A percentile compares a stretch with the other conserved stretches of the same genome.
Evolutionary conservation across 2,888 invertebrate species (phyloP).

Genomic region (Candidula unifasciata): DNA sequence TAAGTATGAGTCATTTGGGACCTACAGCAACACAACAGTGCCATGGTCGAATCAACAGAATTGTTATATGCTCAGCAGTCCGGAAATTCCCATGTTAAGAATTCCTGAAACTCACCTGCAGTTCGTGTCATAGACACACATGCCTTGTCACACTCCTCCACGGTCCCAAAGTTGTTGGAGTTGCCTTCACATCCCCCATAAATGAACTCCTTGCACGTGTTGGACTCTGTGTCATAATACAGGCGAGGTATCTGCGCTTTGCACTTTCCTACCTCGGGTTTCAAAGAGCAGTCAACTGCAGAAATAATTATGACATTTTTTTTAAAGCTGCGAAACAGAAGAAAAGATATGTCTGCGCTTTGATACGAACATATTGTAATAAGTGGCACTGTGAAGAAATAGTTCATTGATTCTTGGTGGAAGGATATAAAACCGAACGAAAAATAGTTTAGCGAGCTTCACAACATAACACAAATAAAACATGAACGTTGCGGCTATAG

Average conservation of each 20-base stretch:
- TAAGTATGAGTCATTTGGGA: no score
- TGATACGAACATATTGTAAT: not conserved
- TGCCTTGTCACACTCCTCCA: slow-evolving; percentile 87
- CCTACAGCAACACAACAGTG: no score
- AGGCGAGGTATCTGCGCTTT: slow-evolving; percentile 58
- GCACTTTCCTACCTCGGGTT: slow-evolving; percentile 21
- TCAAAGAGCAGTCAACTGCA: not conserved
- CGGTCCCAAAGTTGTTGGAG: slow-evolving; percentile 82
- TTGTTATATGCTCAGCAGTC: no score
- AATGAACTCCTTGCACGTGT: slow-evolving; percentile 84
- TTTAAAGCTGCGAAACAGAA: no score
- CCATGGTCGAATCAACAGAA: no score
- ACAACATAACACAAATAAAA: no score
- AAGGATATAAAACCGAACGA: no score
- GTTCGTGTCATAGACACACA: not conserved
- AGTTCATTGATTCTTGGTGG: no score
- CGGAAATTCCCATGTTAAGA: no score
- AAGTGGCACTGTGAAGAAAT: not conserved
- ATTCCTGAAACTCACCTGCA: slow-evolving; percentile 21
- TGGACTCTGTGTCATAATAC: slow-evolving; percentile 79
- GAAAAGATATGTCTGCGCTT: no score
- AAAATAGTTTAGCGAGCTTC: no score
- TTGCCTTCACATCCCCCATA: slow-evolving; percentile 81
- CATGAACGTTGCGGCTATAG: no score
- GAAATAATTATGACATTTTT: not conserved